Conservation (phyloP, 2,113 vertebrate genomes). For the Onychostruthus taczanowskii region DNA sequence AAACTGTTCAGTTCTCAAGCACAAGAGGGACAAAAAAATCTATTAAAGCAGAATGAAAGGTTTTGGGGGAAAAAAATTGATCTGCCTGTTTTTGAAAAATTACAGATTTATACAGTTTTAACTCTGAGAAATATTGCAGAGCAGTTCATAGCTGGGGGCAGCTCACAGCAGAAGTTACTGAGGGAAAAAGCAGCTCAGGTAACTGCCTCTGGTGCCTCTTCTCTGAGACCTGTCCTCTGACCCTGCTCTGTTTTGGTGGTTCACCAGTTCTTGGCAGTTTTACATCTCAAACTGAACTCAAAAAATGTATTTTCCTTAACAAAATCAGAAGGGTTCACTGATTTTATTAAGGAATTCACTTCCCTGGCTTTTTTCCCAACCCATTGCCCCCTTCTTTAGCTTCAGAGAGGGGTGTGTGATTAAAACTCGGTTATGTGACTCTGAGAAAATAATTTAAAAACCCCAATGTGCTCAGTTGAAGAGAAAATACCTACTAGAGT, state of each 20-base stretch:
- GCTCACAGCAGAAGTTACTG: neutral
- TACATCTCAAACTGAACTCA: neutral
- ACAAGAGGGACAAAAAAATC: neutral
- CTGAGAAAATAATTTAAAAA: neutral
- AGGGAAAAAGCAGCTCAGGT: neutral
- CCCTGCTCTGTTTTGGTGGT: neutral
- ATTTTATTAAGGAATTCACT: neutral
- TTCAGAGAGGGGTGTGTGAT: neutral
- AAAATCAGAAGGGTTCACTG: neutral
- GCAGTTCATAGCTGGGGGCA: neutral
- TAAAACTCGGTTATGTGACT: neutral
- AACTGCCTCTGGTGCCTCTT: neutral
- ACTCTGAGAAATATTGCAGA: neutral
- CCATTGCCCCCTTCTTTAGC: neutral
- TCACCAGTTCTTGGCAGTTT: neutral
- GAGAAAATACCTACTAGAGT: neutral
- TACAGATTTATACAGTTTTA: neutral
- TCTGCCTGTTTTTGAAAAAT: neutral
- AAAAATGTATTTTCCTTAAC: neutral
- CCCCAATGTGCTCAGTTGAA: neutral
- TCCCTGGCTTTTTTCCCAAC: neutral
- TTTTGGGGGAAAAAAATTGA: neutral
- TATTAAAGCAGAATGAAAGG: neutral
- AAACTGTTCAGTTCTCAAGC: neutral
- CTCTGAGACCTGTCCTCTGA: neutral